Conservation (phyloP, 2,797 vertebrate genomes). For the Octomys mimax region DNA sequence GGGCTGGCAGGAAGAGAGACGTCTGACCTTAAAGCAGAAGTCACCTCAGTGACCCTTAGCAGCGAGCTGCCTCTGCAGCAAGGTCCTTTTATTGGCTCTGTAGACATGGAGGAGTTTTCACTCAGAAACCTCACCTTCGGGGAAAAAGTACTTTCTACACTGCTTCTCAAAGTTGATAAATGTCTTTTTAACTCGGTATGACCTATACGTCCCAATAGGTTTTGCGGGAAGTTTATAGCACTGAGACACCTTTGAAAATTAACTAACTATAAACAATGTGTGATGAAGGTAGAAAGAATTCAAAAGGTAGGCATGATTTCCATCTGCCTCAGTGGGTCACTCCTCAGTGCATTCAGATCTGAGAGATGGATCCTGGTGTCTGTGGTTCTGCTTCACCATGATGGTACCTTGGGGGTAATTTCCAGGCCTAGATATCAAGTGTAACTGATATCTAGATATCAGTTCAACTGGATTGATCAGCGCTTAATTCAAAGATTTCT, state of each 20-base stretch:
- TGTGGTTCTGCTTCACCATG: not conserved
- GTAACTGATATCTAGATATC: too few relatives aligned
- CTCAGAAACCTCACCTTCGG: not conserved
- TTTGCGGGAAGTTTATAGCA: constrained; percentile 39
- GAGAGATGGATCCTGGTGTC: not conserved
- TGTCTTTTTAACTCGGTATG: not conserved
- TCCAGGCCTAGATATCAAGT: not conserved
- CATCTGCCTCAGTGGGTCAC: not conserved
- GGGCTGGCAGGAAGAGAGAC: not conserved
- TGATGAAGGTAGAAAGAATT: not conserved
- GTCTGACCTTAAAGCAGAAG: not conserved
- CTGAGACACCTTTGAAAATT: not conserved
- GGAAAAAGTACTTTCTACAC: not conserved
- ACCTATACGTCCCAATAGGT: not conserved
- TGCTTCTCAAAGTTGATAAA: not conserved
- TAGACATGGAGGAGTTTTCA: not conserved
- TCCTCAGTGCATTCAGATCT: not conserved
- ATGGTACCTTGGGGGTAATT: not conserved
- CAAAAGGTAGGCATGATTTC: not conserved
- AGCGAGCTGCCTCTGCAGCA: not conserved
- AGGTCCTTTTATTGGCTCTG: not conserved
- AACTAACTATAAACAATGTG: not conserved
- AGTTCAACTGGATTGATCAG: not conserved
- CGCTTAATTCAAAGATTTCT: not conserved
- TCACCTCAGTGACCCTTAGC: not conserved